Evolutionary conservation across 1,140 invertebrate species (phyloP).

Genomic region (Atopsyche davidsoni): DNA sequence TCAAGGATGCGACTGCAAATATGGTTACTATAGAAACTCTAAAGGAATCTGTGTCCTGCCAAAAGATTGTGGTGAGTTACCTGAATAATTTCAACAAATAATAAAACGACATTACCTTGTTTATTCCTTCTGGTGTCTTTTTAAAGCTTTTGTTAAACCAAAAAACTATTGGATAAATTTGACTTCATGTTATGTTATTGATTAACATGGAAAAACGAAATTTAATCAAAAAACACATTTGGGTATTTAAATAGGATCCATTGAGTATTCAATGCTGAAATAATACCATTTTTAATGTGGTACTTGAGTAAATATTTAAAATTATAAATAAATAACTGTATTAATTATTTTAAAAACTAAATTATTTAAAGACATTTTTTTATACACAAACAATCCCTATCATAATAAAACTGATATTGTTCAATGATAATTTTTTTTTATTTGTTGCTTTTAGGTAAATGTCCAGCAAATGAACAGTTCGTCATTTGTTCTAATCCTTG

Average conservation of each 20-base stretch:
- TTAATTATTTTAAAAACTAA: neutral
- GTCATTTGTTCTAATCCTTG: constrained; percentile 18
- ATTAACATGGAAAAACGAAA: no score
- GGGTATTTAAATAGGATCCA: no score
- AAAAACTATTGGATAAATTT: no score
- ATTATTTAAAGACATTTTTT: neutral
- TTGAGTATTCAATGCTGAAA: no score
- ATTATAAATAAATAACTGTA: neutral
- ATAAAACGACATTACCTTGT: neutral
- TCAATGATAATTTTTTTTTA: neutral
- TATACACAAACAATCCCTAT: neutral
- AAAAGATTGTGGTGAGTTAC: constrained; percentile 16
- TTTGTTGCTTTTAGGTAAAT: constrained; percentile 7
- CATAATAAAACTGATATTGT: neutral
- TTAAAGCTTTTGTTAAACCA: no score
- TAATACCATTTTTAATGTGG: constrained; percentile 7
- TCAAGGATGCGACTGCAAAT: constrained; percentile 23
- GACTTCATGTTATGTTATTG: no score
- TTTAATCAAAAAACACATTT: no score
- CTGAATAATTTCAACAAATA: constrained; percentile 9
- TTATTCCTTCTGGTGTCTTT: constrained; percentile 7
- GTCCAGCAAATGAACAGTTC: constrained; percentile 19
- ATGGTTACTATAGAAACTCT: constrained; percentile 20
- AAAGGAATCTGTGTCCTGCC: constrained; percentile 13
- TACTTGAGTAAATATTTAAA: constrained; percentile 1